Evolutionary conservation across 2,888 invertebrate species (phyloP).

Genomic region (Thelaira solivaga): DNA sequence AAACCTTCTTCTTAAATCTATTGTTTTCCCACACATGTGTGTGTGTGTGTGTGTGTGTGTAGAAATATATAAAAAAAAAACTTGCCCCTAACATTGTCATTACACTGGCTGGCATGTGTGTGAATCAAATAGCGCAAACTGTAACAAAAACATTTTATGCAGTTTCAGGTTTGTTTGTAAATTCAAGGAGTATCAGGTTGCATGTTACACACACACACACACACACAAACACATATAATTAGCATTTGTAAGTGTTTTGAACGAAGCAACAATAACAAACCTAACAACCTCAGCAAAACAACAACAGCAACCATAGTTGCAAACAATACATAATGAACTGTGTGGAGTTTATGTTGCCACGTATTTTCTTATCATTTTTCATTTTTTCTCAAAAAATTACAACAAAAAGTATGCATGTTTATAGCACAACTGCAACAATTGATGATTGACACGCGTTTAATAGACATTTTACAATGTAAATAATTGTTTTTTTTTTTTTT

Average conservation of each 20-base stretch:
- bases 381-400: slow-evolving; percentile 3
- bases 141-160: background rate
- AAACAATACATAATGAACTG: slow-evolving; percentile 15
- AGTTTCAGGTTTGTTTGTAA: background rate
- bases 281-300: background rate
- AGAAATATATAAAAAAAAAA: slow-evolving; percentile 7
- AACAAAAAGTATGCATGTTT: slow-evolving; percentile 16
- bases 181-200: slow-evolving; percentile 50
- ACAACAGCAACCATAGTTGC: background rate
- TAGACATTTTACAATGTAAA: slow-evolving; percentile 38
- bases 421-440: slow-evolving; percentile 43
- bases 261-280: slow-evolving; percentile 46
- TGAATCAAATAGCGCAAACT: slow-evolving; percentile 8
- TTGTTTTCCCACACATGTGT: slow-evolving; percentile 40
- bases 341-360: slow-evolving; percentile 11
- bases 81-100: background rate
- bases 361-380: background rate
- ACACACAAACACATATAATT: background rate
- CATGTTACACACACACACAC: slow-evolving; percentile 3
- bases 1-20: background rate
- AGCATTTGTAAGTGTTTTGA: background rate
- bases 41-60: background rate
- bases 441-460: slow-evolving; percentile 54
- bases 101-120: slow-evolving; percentile 16
- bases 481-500: slow-evolving; percentile 4